Conservation (phyloP, 2,113 vertebrate genomes). For the Tyrannus savana region DNA sequence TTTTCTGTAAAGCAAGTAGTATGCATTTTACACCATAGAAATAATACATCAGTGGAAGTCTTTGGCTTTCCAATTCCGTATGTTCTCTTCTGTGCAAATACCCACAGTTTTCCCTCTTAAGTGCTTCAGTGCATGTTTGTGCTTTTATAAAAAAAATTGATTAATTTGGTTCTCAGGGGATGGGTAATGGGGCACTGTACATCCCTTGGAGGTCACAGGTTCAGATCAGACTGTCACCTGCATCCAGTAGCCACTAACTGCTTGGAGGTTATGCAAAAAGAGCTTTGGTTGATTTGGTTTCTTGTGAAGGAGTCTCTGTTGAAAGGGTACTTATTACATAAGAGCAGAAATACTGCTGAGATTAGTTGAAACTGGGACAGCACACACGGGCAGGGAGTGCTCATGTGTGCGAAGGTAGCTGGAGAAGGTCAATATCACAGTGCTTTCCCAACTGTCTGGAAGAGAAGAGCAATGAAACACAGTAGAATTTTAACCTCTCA, state of each 20-base stretch:
- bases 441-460: not conserved
- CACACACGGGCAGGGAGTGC: not conserved
- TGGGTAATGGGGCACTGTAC: not conserved
- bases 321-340: not conserved
- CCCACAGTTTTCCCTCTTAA: not conserved
- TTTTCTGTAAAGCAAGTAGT: not conserved
- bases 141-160: not conserved
- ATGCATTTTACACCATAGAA: not conserved
- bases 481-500: not conserved
- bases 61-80: not conserved
- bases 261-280: not conserved
- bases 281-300: not conserved
- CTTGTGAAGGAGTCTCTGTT: not conserved
- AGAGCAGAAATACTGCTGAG: slow-evolving; percentile 9
- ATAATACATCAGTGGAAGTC: not conserved
- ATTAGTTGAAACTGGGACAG: slow-evolving; percentile 11
- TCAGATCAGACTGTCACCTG: not conserved
- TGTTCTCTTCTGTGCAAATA: not conserved
- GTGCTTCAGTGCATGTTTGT: not conserved
- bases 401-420: not conserved
- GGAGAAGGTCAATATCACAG: not conserved
- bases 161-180: not conserved
- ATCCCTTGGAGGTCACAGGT: not conserved
- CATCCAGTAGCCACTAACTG: not conserved
- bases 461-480: not conserved